phyloP scores from a whole-genome alignment of 2,888 invertebrate species.

The Dicranocentrus wangi region DNA sequence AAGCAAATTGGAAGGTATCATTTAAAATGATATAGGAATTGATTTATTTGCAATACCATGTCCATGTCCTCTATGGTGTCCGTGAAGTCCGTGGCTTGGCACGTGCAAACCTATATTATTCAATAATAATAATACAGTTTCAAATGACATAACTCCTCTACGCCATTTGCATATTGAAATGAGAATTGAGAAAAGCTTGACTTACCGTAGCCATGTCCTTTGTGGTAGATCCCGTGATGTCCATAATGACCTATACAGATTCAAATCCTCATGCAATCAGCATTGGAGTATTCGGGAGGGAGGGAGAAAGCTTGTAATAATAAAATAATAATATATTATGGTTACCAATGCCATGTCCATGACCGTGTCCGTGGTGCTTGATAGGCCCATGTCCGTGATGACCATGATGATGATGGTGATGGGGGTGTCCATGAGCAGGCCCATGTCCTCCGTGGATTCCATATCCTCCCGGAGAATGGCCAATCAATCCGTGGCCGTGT shows the following conservation, averaged over 20 bases:
- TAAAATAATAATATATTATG: background rate
- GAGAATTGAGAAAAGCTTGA: background rate
- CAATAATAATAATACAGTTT: background rate
- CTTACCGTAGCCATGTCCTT: slow-evolving; percentile 47
- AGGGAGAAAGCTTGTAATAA: background rate
- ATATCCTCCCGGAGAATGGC: background rate
- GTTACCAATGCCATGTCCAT: background rate
- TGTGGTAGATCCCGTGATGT: slow-evolving; percentile 37
- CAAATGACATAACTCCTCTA: too few relatives aligned
- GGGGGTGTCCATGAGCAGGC: background rate
- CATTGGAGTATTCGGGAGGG: too few relatives aligned
- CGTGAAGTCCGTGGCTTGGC: slow-evolving; percentile 53
- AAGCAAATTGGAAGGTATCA: background rate
- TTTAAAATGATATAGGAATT: background rate
- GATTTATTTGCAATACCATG: too few relatives aligned
- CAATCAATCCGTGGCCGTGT: background rate
- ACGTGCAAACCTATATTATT: slow-evolving; percentile 45
- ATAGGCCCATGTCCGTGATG: slow-evolving; percentile 27
- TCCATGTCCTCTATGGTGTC: slow-evolving; percentile 34
- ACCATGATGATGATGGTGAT: slow-evolving; percentile 6
- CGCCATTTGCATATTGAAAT: background rate
- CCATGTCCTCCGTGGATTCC: background rate
- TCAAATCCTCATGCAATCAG: background rate
- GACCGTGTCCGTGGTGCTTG: background rate
- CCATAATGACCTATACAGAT: slow-evolving; percentile 9